These are phyloP conservation scores for Myodes glareolus DNA, from an alignment of 2,113 vertebrate genomes.

Conservation along the genomic window DNA sequence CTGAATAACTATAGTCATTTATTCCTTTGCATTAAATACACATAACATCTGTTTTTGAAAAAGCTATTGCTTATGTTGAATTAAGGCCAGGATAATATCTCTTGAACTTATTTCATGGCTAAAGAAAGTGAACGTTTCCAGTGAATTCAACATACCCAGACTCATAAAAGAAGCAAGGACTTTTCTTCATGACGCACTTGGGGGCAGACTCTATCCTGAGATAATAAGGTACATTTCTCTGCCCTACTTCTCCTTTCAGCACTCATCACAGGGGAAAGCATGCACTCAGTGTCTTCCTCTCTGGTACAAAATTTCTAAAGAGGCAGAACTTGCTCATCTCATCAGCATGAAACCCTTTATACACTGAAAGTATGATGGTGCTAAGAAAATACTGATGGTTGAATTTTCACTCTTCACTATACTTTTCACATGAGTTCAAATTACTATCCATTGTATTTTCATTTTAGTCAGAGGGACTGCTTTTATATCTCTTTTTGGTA, in stretches of 20 bases:
- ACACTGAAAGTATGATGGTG: not conserved
- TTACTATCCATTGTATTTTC: not conserved
- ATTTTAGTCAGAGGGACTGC: not conserved
- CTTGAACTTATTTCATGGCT: not conserved
- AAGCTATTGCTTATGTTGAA: slow-evolving; percentile 5
- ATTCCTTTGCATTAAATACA: not conserved
- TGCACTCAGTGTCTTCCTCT: not conserved
- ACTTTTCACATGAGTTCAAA: not conserved
- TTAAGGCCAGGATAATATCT: not conserved
- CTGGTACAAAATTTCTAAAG: not conserved
- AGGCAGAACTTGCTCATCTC: not conserved
- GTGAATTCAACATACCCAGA: not conserved
- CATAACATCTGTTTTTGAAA: slow-evolving; percentile 7
- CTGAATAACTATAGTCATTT: not conserved
- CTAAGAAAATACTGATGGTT: not conserved
- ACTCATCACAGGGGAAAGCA: not conserved
- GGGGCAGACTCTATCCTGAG: not conserved
- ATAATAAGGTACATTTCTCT: not conserved
- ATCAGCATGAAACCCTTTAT: not conserved
- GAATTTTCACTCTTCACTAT: not conserved
- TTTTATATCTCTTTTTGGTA: not conserved
- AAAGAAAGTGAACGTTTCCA: not conserved
- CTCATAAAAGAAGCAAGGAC: not conserved
- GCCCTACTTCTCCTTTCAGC: not conserved
- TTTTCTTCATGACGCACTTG: too few relatives aligned